Conservation (phyloP, 1,140 invertebrate genomes). For the Brachystomella parvula region DNA sequence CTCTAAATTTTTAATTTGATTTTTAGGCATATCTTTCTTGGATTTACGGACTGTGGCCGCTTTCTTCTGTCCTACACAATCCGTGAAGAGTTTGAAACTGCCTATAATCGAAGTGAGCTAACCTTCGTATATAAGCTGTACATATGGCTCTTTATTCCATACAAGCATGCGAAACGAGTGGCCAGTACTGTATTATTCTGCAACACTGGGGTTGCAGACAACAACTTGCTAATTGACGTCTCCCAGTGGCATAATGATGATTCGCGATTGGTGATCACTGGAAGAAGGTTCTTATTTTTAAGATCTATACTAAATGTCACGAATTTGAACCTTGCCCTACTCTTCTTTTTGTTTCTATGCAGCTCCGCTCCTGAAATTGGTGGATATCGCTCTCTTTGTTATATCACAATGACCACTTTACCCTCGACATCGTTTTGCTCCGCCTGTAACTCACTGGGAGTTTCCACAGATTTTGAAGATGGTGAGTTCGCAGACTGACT, state of each 20-base stretch:
- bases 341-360: not conserved
- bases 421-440: slow-evolving; percentile 55
- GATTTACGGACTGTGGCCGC: slow-evolving; percentile 83
- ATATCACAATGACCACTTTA: slow-evolving; percentile 42
- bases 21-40: slow-evolving; percentile 73
- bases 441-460: slow-evolving; percentile 50
- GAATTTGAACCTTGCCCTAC: too few relatives aligned
- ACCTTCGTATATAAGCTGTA: slow-evolving; percentile 52
- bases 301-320: not conserved
- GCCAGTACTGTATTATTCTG: slow-evolving; percentile 60
- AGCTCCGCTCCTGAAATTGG: slow-evolving; percentile 13
- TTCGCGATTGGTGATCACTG: slow-evolving; percentile 57
- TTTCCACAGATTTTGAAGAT: slow-evolving; percentile 54
- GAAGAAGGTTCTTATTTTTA: slow-evolving; percentile 50
- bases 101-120: slow-evolving; percentile 21
- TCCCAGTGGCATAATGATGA: slow-evolving; percentile 62
- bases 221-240: slow-evolving; percentile 55
- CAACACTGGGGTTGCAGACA: slow-evolving; percentile 50
- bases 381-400: slow-evolving; percentile 19
- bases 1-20: not conserved
- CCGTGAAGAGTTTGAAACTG: slow-evolving; percentile 19
- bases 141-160: slow-evolving; percentile 62
- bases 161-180: slow-evolving; percentile 53
- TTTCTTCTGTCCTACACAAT: slow-evolving; percentile 77
- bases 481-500: slow-evolving; percentile 40